Evolutionary conservation across 2,888 invertebrate genomes (phyloP).

Genomic region (Orthosia incerta): DNA sequence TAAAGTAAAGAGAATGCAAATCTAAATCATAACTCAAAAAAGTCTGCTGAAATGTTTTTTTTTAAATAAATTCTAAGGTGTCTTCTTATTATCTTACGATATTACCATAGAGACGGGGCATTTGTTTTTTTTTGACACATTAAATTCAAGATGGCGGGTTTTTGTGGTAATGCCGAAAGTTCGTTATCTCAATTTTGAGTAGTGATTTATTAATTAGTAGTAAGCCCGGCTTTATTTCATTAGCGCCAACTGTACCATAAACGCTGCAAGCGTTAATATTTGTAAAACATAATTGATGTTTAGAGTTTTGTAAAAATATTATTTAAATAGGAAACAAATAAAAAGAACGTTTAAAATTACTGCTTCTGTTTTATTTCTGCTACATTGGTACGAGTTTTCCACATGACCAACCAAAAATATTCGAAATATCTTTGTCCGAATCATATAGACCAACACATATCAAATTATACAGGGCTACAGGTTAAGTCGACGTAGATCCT

Average conservation of each 20-base stretch:
- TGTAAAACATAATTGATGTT: conserved; percentile 79
- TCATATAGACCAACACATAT: background rate
- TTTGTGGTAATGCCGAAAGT: conserved; percentile 36
- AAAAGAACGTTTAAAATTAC: conserved; percentile 62
- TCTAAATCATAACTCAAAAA: conserved; percentile 50
- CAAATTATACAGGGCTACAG: too few species aligned
- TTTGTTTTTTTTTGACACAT: background rate
- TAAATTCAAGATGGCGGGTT: conserved; percentile 24
- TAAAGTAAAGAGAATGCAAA: conserved; percentile 48
- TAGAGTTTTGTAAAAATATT: conserved; percentile 80
- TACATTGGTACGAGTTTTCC: background rate
- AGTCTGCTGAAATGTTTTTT: conserved; percentile 56
- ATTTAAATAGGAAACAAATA: conserved; percentile 77
- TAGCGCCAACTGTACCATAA: conserved; percentile 60
- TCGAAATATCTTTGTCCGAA: background rate
- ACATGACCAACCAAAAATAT: too few species aligned
- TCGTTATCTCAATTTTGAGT: conserved; percentile 63
- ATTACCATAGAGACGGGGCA: conserved; percentile 24
- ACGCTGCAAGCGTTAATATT: conserved; percentile 77
- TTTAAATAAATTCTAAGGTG: conserved; percentile 40
- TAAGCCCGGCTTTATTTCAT: conserved; percentile 71
- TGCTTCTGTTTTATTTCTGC: conserved; percentile 42
- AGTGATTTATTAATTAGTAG: conserved; percentile 58
- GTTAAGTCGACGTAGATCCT: too few species aligned
- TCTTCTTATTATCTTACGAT: conserved; percentile 23